These are phyloP conservation scores for Aythya fuligula DNA, from an alignment of 2,797 vertebrate genomes.

Conservation along the genomic window DNA sequence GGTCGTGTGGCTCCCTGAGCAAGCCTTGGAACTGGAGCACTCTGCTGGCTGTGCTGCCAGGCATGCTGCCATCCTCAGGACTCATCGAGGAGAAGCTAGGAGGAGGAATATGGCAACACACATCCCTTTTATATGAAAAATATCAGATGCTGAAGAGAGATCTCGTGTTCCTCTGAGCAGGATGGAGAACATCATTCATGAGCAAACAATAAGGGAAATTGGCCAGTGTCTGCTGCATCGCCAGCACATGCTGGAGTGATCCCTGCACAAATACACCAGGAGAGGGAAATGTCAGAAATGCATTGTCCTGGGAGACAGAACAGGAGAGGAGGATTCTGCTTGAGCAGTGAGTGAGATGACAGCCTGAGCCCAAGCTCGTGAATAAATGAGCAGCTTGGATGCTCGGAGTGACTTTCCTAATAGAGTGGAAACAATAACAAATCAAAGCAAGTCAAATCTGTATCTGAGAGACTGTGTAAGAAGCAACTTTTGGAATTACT, in stretches of 20 bases:
- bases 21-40: accelerated
- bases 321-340: background rate
- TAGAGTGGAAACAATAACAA: background rate
- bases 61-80: background rate
- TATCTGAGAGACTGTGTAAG: background rate
- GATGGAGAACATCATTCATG: accelerated
- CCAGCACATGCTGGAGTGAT: background rate
- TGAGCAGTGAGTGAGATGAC: background rate
- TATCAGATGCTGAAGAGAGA: background rate
- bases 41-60: background rate
- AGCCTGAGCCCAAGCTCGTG: background rate
- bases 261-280: accelerated
- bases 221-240: background rate
- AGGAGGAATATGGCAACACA: background rate
- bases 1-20: background rate
- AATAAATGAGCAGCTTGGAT: background rate
- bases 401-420: background rate
- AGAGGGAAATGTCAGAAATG: background rate
- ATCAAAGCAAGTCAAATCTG: background rate
- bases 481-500: background rate
- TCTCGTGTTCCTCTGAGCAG: background rate
- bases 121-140: background rate
- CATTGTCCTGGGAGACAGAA: background rate
- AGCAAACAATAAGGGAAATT: accelerated
- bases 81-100: background rate